Percentiles rank a stretch among this genome's conserved stretches.
These are phyloP conservation scores for Ptychoptera contaminata DNA, from an alignment of 2,888 invertebrate species.

Conservation along the genomic window DNA sequence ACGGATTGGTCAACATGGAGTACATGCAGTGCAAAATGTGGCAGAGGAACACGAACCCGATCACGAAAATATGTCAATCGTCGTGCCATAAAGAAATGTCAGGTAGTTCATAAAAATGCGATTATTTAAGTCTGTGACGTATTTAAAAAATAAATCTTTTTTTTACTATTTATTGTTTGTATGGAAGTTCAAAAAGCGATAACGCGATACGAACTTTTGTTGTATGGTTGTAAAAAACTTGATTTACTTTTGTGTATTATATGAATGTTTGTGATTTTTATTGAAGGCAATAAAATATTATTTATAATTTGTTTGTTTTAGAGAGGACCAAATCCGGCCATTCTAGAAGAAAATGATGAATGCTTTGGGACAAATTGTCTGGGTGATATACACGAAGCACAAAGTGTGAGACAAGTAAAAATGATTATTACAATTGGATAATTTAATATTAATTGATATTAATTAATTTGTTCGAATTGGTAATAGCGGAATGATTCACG, in stretches of 20 bases:
- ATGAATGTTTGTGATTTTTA: not conserved
- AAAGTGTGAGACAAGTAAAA: no score
- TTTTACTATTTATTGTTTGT: not conserved
- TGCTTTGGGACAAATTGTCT: conserved; percentile 29
- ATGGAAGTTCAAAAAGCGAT: conserved; percentile 4
- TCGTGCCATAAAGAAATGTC: conserved; percentile 47
- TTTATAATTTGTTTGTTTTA: not conserved
- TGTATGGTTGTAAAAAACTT: no score
- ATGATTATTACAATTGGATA: no score
- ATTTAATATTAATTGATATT: no score
- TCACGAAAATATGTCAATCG: conserved; percentile 47
- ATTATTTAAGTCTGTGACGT: conserved; percentile 29
- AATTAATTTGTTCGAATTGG: no score
- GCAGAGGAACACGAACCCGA: conserved; percentile 52
- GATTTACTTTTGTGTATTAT: no score
- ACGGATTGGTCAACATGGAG: conserved; percentile 67
- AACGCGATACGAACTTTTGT: no score
- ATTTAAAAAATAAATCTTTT: conserved; percentile 7
- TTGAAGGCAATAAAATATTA: not conserved
- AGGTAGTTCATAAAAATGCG: conserved; percentile 24
- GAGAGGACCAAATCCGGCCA: conserved; percentile 24
- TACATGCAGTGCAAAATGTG: conserved; percentile 57
- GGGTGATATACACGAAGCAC: conserved; percentile 19
- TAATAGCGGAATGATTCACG: conserved; percentile 4
- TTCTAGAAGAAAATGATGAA: conserved; percentile 32